Base-by-base conservation (phyloP, 2,888 invertebrate genomes). In the Tachina grossa region DNA sequence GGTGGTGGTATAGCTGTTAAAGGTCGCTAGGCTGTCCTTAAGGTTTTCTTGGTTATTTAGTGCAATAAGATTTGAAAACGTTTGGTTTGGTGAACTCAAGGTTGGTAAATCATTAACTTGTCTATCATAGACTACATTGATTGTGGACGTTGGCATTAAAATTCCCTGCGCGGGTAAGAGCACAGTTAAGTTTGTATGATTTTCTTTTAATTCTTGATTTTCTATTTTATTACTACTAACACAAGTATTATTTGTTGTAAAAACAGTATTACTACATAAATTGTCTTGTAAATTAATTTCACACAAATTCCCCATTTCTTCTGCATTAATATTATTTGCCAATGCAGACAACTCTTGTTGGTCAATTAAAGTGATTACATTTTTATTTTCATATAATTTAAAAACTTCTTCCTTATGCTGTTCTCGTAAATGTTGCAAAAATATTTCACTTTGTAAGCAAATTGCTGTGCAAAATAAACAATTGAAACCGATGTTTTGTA, bases 401-500 rank as follows among this genome's bases (percentile, higher is more conserved):
- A 88, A 87, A 65, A 91, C 86, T 72, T 90, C 90, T 87, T 89
- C 89, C 57, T 89, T 86, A 63, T 91, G 91, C 65, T 90, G 88
- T 22, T 87, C 85, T 43, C 89, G 89, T 66, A 91, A 88, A 84
- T 91, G 91, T 78, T 90, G 88, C 74, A 89, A 85, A 77, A 91
- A 91, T 14, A 90, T 87, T 22, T 91, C 89, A 10, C 89, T 87
- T 84, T 91, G 89, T 77, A 91, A 83, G 68, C 90, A 91, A 88
- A 90, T 90, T 3, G 90, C 90, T 74, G 89, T 87, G 53, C 91
- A 91, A 75, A 90, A 91, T 75, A 88, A 87, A 72, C 91, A 91
- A 86, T 90, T 91, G 66, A 91, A 89, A 57, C 91, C 91, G 68
- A 91, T 90, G 53, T 88, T 88, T 87, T 90, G 89, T 13, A 89